Evolutionary conservation across 2,113 vertebrate genomes (phyloP).

Genomic region (Odobenus rosmarus): DNA sequence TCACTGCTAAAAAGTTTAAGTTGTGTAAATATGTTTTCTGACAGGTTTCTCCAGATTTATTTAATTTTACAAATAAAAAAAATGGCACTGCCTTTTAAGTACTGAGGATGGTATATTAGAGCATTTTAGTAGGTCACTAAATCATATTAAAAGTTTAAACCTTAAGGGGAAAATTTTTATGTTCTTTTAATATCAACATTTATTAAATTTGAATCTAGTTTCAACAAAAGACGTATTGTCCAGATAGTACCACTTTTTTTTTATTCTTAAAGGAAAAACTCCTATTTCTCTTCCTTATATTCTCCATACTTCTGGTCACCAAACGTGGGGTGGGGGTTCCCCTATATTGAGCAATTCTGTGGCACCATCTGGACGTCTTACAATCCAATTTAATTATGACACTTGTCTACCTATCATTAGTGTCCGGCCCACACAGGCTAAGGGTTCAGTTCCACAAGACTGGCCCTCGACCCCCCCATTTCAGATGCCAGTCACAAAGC

Average conservation of each 20-base stretch:
- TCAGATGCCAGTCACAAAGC: not conserved
- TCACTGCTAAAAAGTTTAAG: slow-evolving; percentile 20
- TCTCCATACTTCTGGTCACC: not conserved
- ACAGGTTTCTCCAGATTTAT: slow-evolving; percentile 37
- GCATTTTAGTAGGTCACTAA: slow-evolving; percentile 45
- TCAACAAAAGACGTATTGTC: not conserved
- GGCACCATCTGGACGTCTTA: not conserved
- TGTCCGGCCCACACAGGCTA: not conserved
- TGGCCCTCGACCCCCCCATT: not conserved
- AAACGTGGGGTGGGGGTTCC: not conserved
- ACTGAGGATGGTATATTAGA: slow-evolving; percentile 9
- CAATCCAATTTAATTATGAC: not conserved
- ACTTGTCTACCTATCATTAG: not conserved
- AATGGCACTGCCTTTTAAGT: slow-evolving; percentile 3
- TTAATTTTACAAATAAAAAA: slow-evolving; percentile 59
- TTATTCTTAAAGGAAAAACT: not conserved
- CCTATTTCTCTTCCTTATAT: not conserved
- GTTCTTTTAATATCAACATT: slow-evolving; percentile 10
- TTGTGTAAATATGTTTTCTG: slow-evolving; percentile 36
- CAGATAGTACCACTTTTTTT: slow-evolving; percentile 36
- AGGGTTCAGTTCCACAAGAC: not conserved
- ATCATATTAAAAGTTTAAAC: slow-evolving; percentile 67
- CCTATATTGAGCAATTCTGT: not conserved
- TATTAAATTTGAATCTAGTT: slow-evolving; percentile 54
- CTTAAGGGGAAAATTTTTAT: slow-evolving; percentile 23